Evolutionary conservation across 1,140 invertebrate genomes (phyloP), one percentile per base, ranked within the genome.

Genomic region (Neodiprion virginianus): DNA sequence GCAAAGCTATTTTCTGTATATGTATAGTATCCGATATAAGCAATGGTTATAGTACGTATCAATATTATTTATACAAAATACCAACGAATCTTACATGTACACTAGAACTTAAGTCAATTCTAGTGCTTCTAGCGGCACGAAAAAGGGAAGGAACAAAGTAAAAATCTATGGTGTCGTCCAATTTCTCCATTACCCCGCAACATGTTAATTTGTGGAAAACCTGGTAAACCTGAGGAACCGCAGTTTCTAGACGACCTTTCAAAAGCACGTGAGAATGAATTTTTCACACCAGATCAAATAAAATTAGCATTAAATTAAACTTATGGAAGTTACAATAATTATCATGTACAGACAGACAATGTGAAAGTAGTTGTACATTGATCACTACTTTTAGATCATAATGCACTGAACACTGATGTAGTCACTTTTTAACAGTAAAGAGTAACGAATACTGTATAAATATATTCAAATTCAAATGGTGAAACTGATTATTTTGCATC

Each of bases 401-500:
- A 53, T 53, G 50, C 50, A 53, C n/a, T 14, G 50, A 53, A 53
- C n/a, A 53, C 50, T 53, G 50, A 53, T 53, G 10, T 53, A 1
- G 50, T 53, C n/a, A 53, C 50, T 11, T 74, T 50, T 67, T 49
- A 53, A 53, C n/a, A 8, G 67, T 47, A 11, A 74, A 14, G 10
- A 74, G 48, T 47, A 69, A 71, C 66, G 69, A 71, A 10, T 69
- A 49, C 8, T 53, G 66, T 71, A 71, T 14, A 69, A 72, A 53
- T 65, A 77, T 72, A 23, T 65, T 72, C 67, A 65, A 47, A 49
- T 67, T 67, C 67, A 61, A 71, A 48, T 72, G 72, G 61, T 74
- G 73, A 74, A 71, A 65, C 76, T 73, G 76, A 80, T 81, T 72
- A 76, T 78, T 78, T 73, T 48, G 72, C 78, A 75, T 75, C 65